Evolutionary conservation across 30 jellyfish, hydroid and myxozoan genomes (phyloP).

Genomic region (Cassiopea xamachana): DNA sequence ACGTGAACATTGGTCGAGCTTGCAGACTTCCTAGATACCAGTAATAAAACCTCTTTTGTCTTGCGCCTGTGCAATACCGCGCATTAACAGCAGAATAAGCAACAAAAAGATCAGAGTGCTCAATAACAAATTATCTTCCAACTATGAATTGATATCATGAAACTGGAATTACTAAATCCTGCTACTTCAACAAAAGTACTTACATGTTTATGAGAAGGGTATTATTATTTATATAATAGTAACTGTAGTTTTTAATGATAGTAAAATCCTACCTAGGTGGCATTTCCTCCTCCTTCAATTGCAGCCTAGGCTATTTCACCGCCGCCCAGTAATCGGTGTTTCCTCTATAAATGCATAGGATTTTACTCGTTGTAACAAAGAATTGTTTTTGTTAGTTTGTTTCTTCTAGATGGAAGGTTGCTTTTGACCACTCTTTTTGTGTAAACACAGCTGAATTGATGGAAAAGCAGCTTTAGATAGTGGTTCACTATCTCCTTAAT

Average conservation of each 20-base stretch:
- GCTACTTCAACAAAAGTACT: neutral
- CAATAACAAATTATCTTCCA: neutral
- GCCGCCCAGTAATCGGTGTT: neutral
- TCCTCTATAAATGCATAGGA: neutral
- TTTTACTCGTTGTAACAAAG: constrained; percentile 8
- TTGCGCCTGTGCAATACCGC: neutral
- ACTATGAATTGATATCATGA: neutral
- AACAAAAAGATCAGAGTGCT: neutral
- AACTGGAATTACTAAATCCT: neutral
- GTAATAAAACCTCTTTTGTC: neutral
- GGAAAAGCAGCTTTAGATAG: constrained; percentile 18
- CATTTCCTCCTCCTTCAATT: neutral
- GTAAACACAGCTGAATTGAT: constrained; percentile 20
- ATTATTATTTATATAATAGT: neutral
- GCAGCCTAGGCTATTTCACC: neutral
- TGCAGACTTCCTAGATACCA: neutral
- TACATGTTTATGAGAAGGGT: neutral
- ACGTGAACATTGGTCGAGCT: neutral
- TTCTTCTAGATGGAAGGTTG: constrained; percentile 14
- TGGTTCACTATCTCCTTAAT: neutral
- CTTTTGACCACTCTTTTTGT: constrained; percentile 17
- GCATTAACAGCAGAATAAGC: neutral
- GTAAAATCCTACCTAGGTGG: neutral
- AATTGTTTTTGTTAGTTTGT: constrained; percentile 18
- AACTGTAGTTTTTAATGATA: neutral